Evolutionary conservation across 1,140 invertebrate species (phyloP).

Genomic region (Caenorhabditis elegans): WBcel235 BX284604.4:10300001-10300500

Average conservation of each 20-base stretch:
- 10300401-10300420: slow-evolving; percentile 16
- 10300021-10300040: slow-evolving; percentile 60
- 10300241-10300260: slow-evolving; percentile 63
- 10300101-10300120: slow-evolving; percentile 24
- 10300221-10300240: slow-evolving; percentile 62
- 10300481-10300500: neutral
- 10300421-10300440: slow-evolving; percentile 60
- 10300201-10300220: slow-evolving; percentile 63
- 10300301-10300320: slow-evolving; percentile 66
- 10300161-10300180: slow-evolving; percentile 63
- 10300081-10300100: slow-evolving; percentile 49
- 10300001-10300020: slow-evolving; percentile 52
- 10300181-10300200: slow-evolving; percentile 64
- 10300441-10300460: slow-evolving; percentile 65
- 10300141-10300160: slow-evolving; percentile 65
- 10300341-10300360: slow-evolving; percentile 66
- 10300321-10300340: slow-evolving; percentile 63
- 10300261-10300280: slow-evolving; percentile 57
- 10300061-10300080: slow-evolving; percentile 66
- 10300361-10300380: slow-evolving; percentile 63
- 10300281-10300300: slow-evolving; percentile 59
- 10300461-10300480: slow-evolving; percentile 61
- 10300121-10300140: slow-evolving; percentile 60
- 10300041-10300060: slow-evolving; percentile 65
- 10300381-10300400: slow-evolving; percentile 58